phyloP scores from a whole-genome alignment of 2,888 invertebrate species.

The Chalcosyrphus nemorum region DNA sequence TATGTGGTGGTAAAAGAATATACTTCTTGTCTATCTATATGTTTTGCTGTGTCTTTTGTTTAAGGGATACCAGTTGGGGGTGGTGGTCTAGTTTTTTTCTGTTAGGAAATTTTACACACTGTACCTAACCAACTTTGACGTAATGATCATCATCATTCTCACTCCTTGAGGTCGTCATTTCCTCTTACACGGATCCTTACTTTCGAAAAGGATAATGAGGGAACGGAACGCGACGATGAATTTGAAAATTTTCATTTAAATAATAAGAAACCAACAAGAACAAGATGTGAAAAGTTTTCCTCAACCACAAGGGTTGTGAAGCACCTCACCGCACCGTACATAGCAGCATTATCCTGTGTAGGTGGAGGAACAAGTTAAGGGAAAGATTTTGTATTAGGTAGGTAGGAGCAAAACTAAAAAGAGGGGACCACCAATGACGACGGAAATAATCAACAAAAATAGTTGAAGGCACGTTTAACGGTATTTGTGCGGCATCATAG shows the following conservation, averaged over 20 bases:
- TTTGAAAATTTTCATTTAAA: conserved; percentile 52
- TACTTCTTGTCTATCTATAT: no score
- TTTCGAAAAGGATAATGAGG: conserved; percentile 10
- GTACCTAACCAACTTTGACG: not conserved
- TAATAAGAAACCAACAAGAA: conserved; percentile 52
- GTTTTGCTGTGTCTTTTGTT: no score
- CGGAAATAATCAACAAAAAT: conserved; percentile 31
- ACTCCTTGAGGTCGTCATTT: not conserved
- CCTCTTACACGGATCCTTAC: conserved; percentile 8
- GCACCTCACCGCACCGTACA: not conserved
- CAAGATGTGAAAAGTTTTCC: conserved; percentile 53
- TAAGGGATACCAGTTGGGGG: no score
- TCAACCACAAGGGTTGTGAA: conserved; percentile 31
- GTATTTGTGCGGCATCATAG: no score
- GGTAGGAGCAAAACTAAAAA: conserved; percentile 5
- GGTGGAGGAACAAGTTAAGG: not conserved
- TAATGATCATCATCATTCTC: not conserved
- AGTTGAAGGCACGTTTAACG: not conserved
- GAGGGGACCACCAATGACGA: conserved; percentile 9
- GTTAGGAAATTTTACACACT: not conserved
- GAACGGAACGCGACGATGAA: not conserved
- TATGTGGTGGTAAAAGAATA: no score
- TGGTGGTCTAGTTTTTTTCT: no score
- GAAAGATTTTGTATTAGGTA: not conserved
- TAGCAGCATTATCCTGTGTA: not conserved